Percentiles rank a stretch among this genome's conserved stretches.
Evolutionary conservation across 92 coral and sea anemone genomes (phyloP).

Genomic region (Epizoanthus rinbou): DNA sequence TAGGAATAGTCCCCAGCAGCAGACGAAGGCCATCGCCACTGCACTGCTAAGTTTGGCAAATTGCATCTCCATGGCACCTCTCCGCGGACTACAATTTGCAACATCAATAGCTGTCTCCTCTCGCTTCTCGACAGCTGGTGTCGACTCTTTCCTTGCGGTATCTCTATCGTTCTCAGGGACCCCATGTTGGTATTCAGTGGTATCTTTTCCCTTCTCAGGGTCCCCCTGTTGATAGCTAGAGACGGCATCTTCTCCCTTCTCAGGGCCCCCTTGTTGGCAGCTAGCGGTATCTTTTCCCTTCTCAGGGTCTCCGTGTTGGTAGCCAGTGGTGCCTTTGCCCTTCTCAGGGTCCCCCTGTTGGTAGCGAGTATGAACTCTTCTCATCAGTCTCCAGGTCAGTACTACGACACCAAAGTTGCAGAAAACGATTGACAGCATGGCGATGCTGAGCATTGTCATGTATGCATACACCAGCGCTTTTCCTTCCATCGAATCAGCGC

Average conservation of each 20-base stretch:
- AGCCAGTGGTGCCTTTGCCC: not conserved
- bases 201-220: not conserved
- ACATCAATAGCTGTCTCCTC: constrained; percentile 3
- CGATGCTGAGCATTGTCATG: constrained; percentile 60
- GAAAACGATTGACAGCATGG: constrained; percentile 69
- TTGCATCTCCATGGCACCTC: constrained; percentile 75
- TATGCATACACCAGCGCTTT: constrained; percentile 71
- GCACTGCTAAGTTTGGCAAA: constrained; percentile 89
- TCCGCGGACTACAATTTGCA: not conserved
- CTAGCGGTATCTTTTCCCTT: no score
- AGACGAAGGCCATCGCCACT: constrained; percentile 76
- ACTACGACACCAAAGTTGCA: constrained; percentile 78
- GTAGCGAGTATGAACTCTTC: constrained; percentile 32
- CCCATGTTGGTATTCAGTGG: no score
- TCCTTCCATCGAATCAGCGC: constrained; percentile 77
- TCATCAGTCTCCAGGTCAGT: constrained; percentile 61
- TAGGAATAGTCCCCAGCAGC: constrained; percentile 90
- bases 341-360: constrained; percentile 21
- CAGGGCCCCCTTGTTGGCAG: no score
- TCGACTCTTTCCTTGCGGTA: not conserved
- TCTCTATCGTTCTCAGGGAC: constrained; percentile 4
- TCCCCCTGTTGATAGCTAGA: no score
- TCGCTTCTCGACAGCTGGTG: constrained; percentile 1
- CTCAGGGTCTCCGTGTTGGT: not conserved
- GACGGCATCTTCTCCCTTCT: no score